phyloP scores from a whole-genome alignment of 2,888 invertebrate species.

The Phalera bucephala region DNA sequence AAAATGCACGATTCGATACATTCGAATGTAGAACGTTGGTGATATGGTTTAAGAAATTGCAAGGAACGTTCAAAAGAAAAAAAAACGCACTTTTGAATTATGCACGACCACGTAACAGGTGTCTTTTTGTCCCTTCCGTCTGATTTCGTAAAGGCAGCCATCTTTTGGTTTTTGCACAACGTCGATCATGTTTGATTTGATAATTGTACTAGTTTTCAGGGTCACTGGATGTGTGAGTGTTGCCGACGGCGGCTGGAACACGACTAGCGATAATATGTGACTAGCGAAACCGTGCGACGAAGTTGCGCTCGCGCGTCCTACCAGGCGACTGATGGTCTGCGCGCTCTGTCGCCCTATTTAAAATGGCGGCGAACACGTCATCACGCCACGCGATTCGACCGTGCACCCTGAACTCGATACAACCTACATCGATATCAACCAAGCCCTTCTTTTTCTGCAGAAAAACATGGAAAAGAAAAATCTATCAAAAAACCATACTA shows the following conservation, averaged over 20 bases:
- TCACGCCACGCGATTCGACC: slow-evolving; percentile 67
- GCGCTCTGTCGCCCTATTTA: slow-evolving; percentile 77
- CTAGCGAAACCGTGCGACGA: slow-evolving; percentile 30
- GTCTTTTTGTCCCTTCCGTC: slow-evolving; percentile 85
- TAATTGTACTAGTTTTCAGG: slow-evolving; percentile 44
- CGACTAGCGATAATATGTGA: slow-evolving; percentile 45
- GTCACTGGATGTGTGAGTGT: slow-evolving; percentile 47
- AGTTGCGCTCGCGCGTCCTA: slow-evolving; percentile 59
- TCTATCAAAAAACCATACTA: too few relatives aligned
- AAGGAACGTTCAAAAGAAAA: slow-evolving; percentile 20
- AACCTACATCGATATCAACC: slow-evolving; percentile 57
- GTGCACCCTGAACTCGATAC: slow-evolving; percentile 72
- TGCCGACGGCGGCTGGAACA: slow-evolving; percentile 47
- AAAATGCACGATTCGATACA: slow-evolving; percentile 7
- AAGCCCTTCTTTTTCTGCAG: slow-evolving; percentile 59
- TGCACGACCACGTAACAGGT: slow-evolving; percentile 88
- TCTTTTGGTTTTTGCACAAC: slow-evolving; percentile 69
- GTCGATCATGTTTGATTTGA: slow-evolving; percentile 66
- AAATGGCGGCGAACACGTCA: slow-evolving; percentile 77
- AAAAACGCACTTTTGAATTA: slow-evolving; percentile 84
- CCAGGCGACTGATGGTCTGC: slow-evolving; percentile 86
- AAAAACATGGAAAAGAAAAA: too few relatives aligned
- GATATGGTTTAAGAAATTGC: slow-evolving; percentile 4
- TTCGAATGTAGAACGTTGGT: slow-evolving; percentile 6
- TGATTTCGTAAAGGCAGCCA: slow-evolving; percentile 86